Conservation (phyloP, 2,888 invertebrate genomes). For the Exocentrus adspersus region DNA sequence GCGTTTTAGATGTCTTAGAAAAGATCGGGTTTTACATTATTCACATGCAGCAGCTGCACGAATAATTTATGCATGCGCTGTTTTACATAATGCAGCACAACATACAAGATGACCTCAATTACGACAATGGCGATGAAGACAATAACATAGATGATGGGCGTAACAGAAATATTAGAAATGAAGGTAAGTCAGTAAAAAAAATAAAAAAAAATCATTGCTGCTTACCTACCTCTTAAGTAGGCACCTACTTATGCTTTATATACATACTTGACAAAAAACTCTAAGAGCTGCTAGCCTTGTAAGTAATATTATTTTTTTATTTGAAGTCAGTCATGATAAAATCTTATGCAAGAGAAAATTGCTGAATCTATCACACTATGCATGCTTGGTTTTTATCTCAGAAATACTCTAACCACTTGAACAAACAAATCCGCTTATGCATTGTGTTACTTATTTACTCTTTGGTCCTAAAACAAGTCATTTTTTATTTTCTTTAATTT, state of each 20-base stretch:
- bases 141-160: neutral
- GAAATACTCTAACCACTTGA: too few species aligned
- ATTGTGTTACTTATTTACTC: neutral
- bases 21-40: conserved; percentile 24
- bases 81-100: conserved; percentile 27
- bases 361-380: too few species aligned
- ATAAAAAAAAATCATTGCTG: neutral
- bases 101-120: neutral
- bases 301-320: too few species aligned
- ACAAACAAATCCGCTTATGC: neutral
- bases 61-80: conserved; percentile 27
- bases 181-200: too few species aligned
- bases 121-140: neutral
- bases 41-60: conserved; percentile 3
- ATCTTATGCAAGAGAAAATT: too few species aligned
- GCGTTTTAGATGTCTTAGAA: conserved; percentile 22
- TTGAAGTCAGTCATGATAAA: too few species aligned
- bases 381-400: too few species aligned
- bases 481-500: neutral
- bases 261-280: neutral
- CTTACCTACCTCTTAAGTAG: too few species aligned
- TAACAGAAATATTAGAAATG: neutral
- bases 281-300: too few species aligned
- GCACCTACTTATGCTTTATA: neutral
- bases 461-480: neutral